Conservation (phyloP, 2,888 invertebrate species). For the Napeogenes sylphis region DNA sequence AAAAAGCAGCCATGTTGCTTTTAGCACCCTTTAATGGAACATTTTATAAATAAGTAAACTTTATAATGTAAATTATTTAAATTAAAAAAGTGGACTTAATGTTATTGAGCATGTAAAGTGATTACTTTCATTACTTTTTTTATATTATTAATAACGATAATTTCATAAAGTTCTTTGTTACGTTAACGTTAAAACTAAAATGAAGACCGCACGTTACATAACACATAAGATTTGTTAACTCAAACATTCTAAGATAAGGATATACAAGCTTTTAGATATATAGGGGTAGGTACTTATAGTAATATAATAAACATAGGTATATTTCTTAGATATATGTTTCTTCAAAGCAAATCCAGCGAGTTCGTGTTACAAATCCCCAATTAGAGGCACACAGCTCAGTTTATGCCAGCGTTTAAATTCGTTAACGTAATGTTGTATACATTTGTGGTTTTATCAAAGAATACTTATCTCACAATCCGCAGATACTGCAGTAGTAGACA, state of each 20-base stretch:
- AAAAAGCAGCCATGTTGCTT: slow-evolving; percentile 68
- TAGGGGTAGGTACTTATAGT: no score
- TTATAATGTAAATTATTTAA: slow-evolving; percentile 61
- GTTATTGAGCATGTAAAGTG: no score
- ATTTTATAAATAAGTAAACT: slow-evolving; percentile 43
- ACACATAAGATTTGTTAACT: no score
- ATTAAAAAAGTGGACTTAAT: slow-evolving; percentile 38
- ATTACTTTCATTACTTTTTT: no score
- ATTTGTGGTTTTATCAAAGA: slow-evolving; percentile 50
- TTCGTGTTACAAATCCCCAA: slow-evolving; percentile 72
- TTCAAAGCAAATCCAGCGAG: slow-evolving; percentile 54
- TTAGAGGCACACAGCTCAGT: slow-evolving; percentile 69
- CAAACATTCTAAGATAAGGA: no score
- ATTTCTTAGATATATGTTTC: slow-evolving; percentile 12
- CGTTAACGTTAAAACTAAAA: no score
- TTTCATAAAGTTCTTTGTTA: no score
- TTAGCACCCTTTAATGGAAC: slow-evolving; percentile 70
- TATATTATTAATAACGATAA: no score
- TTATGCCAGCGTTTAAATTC: slow-evolving; percentile 76
- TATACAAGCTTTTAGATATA: no score
- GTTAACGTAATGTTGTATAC: slow-evolving; percentile 66
- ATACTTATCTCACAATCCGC: slow-evolving; percentile 19
- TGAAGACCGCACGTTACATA: no score
- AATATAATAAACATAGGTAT: no score
- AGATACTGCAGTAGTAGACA: not conserved